Evolutionary conservation across 2,797 vertebrate genomes (phyloP).

Genomic region (Clarias platycephalus): DNA sequence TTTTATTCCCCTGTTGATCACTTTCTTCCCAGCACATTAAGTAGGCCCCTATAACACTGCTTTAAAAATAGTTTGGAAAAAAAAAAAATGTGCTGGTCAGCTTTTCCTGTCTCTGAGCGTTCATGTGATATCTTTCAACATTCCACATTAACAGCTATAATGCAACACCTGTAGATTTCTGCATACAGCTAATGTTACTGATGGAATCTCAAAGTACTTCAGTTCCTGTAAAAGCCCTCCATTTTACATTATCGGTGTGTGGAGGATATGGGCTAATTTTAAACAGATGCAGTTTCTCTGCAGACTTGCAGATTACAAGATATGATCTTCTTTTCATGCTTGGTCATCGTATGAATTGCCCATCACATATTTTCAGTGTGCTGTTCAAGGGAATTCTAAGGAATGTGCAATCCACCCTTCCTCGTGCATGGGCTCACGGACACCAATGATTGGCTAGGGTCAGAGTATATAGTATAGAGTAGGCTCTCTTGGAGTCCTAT

Average conservation of each 20-base stretch:
- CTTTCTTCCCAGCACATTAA: not conserved
- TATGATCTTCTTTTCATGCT: not conserved
- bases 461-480: not conserved
- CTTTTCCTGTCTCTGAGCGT: not conserved
- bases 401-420: not conserved
- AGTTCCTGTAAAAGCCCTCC: conserved; percentile 8
- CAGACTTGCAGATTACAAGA: not conserved
- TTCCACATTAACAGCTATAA: not conserved
- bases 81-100: too few relatives aligned
- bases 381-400: not conserved
- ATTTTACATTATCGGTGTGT: not conserved
- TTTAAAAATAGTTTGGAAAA: too few relatives aligned
- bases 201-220: not conserved
- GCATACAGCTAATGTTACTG: conserved; percentile 71
- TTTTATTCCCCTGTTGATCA: not conserved
- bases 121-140: not conserved
- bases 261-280: not conserved
- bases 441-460: not conserved
- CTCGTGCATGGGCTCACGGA: not conserved
- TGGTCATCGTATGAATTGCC: not conserved
- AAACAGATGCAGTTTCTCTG: conserved; percentile 56
- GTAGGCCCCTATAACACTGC: not conserved
- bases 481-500: not conserved
- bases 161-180: conserved; percentile 68
- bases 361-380: not conserved